A percentile compares a stretch with the other conserved stretches of the same genome.
Evolutionary conservation across 2,113 vertebrate genomes (phyloP).

Genomic region (Mustela nigripes): DNA sequence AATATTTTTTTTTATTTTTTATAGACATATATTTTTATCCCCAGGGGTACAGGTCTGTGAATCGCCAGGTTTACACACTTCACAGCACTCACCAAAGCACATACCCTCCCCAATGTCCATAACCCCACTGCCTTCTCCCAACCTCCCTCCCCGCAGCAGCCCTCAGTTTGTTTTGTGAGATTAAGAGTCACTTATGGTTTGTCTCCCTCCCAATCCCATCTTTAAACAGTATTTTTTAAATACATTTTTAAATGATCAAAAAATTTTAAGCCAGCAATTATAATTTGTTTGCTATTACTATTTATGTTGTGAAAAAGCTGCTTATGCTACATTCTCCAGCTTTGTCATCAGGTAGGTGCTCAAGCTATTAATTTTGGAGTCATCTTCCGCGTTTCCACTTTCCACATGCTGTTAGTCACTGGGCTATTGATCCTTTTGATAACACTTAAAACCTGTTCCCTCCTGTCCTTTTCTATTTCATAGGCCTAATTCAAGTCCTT

Average conservation of each 20-base stretch:
- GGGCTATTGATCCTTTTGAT: background rate
- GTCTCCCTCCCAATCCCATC: too few relatives aligned
- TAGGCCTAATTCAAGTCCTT: background rate
- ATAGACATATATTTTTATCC: too few relatives aligned
- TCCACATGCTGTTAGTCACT: slow-evolving; percentile 19
- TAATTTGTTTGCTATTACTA: background rate
- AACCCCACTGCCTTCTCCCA: too few relatives aligned
- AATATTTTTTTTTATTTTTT: background rate
- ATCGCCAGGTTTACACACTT: too few relatives aligned
- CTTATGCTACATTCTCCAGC: background rate
- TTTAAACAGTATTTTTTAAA: background rate
- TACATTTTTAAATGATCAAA: background rate
- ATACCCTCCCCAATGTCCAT: too few relatives aligned
- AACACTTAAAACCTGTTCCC: slow-evolving; percentile 12
- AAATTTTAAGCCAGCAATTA: background rate
- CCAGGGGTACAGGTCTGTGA: too few relatives aligned
- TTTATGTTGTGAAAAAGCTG: background rate
- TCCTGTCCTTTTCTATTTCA: background rate
- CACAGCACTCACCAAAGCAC: too few relatives aligned
- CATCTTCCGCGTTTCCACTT: background rate
- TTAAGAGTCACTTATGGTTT: too few relatives aligned
- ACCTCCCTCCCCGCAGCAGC: too few relatives aligned
- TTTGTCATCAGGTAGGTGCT: background rate
- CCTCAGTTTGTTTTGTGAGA: too few relatives aligned
- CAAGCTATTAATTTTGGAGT: background rate